phyloP scores from a whole-genome alignment of 1,140 invertebrate genomes.

The Pomacea maculata region DNA sequence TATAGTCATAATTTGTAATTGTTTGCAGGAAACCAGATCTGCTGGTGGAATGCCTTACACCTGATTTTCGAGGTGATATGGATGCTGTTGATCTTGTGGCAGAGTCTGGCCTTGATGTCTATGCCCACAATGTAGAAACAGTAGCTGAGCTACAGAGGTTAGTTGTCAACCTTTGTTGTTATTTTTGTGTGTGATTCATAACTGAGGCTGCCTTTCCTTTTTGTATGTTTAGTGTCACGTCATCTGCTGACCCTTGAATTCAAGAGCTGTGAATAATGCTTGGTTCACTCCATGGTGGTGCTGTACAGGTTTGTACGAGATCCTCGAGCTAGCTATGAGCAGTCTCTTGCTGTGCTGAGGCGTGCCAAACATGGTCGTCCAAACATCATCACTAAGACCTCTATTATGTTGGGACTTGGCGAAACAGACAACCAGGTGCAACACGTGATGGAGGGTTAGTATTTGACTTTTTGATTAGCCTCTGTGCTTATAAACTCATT shows the following conservation, averaged over 20 bases:
- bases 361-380: constrained; percentile 49
- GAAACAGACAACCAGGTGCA: constrained; percentile 73
- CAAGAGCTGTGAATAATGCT: constrained; percentile 85
- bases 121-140: constrained; percentile 77
- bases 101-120: constrained; percentile 74
- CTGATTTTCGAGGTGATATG: constrained; percentile 91
- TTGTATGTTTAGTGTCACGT: too few relatives aligned
- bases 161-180: constrained; percentile 73
- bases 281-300: constrained; percentile 27
- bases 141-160: constrained; percentile 79
- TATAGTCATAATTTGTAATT: neutral
- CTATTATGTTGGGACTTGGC: constrained; percentile 97
- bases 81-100: constrained; percentile 81
- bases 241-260: too few relatives aligned
- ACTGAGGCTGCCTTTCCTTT: too few relatives aligned
- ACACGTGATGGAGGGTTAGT: constrained; percentile 48
- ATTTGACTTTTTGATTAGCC: neutral
- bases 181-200: too few relatives aligned
- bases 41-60: constrained; percentile 95
- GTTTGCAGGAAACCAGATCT: constrained; percentile 61
- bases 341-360: constrained; percentile 65
- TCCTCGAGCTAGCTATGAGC: constrained; percentile 81
- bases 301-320: constrained; percentile 73
- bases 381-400: constrained; percentile 95
- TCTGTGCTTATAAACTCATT: too few relatives aligned